Conservation (phyloP, 2,113 vertebrate species). For the Hippocampus barbouri region DNA sequence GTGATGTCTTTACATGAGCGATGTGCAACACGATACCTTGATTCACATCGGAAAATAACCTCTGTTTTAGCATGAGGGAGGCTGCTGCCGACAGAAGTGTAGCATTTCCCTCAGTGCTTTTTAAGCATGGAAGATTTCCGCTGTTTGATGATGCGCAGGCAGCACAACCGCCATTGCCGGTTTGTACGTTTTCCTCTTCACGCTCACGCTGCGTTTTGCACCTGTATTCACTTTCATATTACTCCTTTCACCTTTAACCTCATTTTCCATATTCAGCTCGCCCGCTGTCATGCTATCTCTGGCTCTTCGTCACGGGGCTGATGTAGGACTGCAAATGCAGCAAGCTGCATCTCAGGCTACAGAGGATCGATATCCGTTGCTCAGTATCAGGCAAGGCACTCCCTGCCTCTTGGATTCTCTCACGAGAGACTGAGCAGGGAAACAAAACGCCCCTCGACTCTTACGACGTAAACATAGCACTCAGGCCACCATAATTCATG, state of each 20-base stretch:
- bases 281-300: conserved; percentile 23
- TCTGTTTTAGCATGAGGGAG: conserved; percentile 55
- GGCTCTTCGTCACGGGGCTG: conserved; percentile 46
- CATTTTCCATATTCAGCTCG: conserved; percentile 19
- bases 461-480: conserved; percentile 41
- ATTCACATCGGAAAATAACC: conserved; percentile 67
- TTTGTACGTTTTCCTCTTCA: conserved; percentile 28
- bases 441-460: conserved; percentile 50
- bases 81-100: conserved; percentile 58
- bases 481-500: conserved; percentile 43
- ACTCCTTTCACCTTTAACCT: conserved; percentile 32
- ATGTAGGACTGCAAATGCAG: conserved; percentile 68
- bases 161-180: conserved; percentile 34
- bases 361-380: conserved; percentile 66
- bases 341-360: conserved; percentile 66
- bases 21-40: conserved; percentile 62
- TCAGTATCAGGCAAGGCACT: conserved; percentile 61
- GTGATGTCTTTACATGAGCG: conserved; percentile 70
- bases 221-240: conserved; percentile 39
- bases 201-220: conserved; percentile 32
- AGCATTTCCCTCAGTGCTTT: conserved; percentile 67
- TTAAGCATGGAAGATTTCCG: conserved; percentile 57
- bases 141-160: conserved; percentile 39
- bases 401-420: conserved; percentile 35
- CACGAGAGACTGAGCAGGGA: conserved; percentile 34